phyloP scores from a whole-genome alignment of 2,113 vertebrate species.

The Microtus montanus region DNA sequence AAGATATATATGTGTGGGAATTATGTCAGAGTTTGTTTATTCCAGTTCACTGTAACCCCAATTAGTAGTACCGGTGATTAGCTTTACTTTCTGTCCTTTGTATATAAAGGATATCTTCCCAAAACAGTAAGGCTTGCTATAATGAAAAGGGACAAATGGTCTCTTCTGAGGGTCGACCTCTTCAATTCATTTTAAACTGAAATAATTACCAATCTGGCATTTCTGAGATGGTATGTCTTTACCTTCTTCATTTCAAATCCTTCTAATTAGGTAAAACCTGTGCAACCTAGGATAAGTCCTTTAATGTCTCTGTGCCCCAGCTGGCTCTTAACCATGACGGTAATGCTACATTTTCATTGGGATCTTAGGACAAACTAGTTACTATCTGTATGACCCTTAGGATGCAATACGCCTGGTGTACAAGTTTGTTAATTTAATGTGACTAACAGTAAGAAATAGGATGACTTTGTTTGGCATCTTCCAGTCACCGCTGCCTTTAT shows the following conservation, averaged over 20 bases:
- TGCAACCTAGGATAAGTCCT: neutral
- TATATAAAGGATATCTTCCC: neutral
- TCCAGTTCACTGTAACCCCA: neutral
- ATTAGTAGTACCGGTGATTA: neutral
- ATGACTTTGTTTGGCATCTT: slow-evolving; percentile 29
- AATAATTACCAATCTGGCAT: neutral
- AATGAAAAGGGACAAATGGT: neutral
- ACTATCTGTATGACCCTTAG: neutral
- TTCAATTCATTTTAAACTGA: neutral
- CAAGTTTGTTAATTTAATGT: neutral
- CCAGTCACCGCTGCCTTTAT: neutral
- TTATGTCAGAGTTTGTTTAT: neutral
- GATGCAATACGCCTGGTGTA: neutral
- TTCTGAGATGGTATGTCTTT: neutral
- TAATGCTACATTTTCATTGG: neutral
- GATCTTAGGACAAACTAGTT: slow-evolving; percentile 8
- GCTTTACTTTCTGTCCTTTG: neutral
- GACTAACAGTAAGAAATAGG: neutral
- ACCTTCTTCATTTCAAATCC: neutral
- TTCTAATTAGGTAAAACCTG: slow-evolving; percentile 13
- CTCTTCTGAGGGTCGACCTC: neutral
- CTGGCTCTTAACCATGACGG: neutral
- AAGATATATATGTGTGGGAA: too few relatives aligned
- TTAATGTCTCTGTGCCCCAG: neutral
- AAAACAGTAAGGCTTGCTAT: neutral